A percentile compares a stretch with the other conserved stretches of the same genome.
phyloP scores from a whole-genome alignment of 1,140 invertebrate species.

The Lethocerus indicus region DNA sequence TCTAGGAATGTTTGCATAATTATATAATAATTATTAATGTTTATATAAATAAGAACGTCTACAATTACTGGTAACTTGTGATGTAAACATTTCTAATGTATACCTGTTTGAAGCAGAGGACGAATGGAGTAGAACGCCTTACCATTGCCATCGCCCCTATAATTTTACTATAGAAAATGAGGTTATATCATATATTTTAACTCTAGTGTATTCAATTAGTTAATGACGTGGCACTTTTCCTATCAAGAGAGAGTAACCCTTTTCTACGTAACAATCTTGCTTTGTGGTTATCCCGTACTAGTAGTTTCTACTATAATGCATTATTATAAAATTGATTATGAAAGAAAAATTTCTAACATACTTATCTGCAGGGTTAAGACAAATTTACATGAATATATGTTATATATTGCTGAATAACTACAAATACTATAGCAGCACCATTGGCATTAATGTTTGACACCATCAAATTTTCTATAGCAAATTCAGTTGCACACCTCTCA shows the following conservation, averaged over 20 bases:
- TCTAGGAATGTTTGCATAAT: slow-evolving; percentile 19
- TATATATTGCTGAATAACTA: too few species aligned
- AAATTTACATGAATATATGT: too few species aligned
- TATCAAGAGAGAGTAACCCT: slow-evolving; percentile 13
- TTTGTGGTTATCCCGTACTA: too few species aligned
- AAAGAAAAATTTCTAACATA: too few species aligned
- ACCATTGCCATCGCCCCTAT: slow-evolving; percentile 10
- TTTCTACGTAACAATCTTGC: too few species aligned
- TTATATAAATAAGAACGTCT: slow-evolving; percentile 18
- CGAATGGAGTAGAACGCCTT: slow-evolving; percentile 10
- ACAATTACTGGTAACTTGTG: slow-evolving; percentile 19
- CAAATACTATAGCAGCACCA: too few species aligned
- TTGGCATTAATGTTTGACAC: too few species aligned
- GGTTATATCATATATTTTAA: slow-evolving; percentile 11
- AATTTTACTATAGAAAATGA: slow-evolving; percentile 16
- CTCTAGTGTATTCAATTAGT: slow-evolving; percentile 13
- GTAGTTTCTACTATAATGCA: too few species aligned
- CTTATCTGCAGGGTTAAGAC: too few species aligned
- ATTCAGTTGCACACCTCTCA: slow-evolving; percentile 3
- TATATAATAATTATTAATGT: slow-evolving; percentile 18
- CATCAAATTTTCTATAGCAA: too few species aligned
- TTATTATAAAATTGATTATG: too few species aligned
- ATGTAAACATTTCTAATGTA: slow-evolving; percentile 15
- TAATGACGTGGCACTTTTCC: slow-evolving; percentile 10
- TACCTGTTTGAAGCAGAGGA: slow-evolving; percentile 15